Evolutionary conservation across 2,113 vertebrate genomes (phyloP).

Genomic region (Ptychochromis oligacanthus): DNA sequence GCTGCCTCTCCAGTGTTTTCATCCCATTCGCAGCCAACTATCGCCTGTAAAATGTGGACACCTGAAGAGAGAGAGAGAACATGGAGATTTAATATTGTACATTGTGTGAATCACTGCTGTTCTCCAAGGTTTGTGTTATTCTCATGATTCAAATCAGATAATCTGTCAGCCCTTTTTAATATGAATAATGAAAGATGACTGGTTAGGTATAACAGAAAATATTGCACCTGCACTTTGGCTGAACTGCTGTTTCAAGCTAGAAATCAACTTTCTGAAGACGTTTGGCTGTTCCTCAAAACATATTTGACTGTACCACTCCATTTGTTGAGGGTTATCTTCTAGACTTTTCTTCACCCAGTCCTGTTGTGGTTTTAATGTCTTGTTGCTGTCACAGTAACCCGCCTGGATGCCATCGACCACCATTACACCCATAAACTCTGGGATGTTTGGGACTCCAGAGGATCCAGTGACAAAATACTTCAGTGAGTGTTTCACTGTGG

Average conservation of each 20-base stretch:
- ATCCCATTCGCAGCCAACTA: no score
- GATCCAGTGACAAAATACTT: no score
- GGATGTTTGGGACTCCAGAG: not conserved
- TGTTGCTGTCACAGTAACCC: not conserved
- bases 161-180: no score
- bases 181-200: no score
- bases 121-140: no score
- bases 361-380: not conserved
- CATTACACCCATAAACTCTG: not conserved
- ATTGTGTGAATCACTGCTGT: no score
- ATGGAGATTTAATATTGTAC: not conserved
- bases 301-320: not conserved
- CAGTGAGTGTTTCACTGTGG: no score
- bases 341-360: not conserved
- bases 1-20: no score
- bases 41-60: not conserved
- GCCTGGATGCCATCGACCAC: constrained; percentile 32
- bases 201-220: not conserved
- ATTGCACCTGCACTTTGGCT: constrained; percentile 16
- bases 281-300: not conserved
- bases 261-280: not conserved
- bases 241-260: not conserved
- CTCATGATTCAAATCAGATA: no score
- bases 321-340: not conserved
- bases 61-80: not conserved